Percentiles rank a stretch among this genome's conserved stretches.
Evolutionary conservation across 2,888 invertebrate species (phyloP).

Genomic region (Monochamus alternatus): DNA sequence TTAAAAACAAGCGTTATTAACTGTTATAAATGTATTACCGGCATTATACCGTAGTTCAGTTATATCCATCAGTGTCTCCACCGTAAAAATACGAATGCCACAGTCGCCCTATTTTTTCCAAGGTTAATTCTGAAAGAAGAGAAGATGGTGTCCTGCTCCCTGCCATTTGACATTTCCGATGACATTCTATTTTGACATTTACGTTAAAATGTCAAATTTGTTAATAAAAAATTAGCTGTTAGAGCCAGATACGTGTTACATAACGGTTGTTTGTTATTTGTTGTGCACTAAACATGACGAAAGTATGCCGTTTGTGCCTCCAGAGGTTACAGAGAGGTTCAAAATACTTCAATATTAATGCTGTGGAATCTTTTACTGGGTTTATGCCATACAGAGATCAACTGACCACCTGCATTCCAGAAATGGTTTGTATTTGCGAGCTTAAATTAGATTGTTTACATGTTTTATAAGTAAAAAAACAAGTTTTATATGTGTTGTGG

Average conservation of each 20-base stretch:
- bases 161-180: constrained; percentile 59
- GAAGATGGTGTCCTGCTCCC: constrained; percentile 35
- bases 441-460: background rate
- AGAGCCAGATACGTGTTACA: constrained; percentile 47
- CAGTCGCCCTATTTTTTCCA: constrained; percentile 2
- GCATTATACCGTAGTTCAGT: constrained; percentile 2
- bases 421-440: constrained; percentile 56
- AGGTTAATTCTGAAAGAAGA: constrained; percentile 25
- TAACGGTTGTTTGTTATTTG: constrained; percentile 38
- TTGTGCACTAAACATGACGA: constrained; percentile 54
- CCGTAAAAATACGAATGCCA: background rate
- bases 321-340: constrained; percentile 58
- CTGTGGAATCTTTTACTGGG: constrained; percentile 61
- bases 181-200: constrained; percentile 58
- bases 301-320: constrained; percentile 63
- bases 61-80: background rate
- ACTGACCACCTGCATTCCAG: constrained; percentile 62
- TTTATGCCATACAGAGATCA: constrained; percentile 64
- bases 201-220: constrained; percentile 59
- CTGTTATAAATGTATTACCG: no score
- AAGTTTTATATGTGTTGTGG: no score
- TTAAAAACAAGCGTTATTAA: no score
- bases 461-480: background rate
- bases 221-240: constrained; percentile 47
- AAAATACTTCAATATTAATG: constrained; percentile 63